Base-by-base conservation (phyloP, 2,797 vertebrate genomes). In the Otolemur crassicaudatus region DNA sequence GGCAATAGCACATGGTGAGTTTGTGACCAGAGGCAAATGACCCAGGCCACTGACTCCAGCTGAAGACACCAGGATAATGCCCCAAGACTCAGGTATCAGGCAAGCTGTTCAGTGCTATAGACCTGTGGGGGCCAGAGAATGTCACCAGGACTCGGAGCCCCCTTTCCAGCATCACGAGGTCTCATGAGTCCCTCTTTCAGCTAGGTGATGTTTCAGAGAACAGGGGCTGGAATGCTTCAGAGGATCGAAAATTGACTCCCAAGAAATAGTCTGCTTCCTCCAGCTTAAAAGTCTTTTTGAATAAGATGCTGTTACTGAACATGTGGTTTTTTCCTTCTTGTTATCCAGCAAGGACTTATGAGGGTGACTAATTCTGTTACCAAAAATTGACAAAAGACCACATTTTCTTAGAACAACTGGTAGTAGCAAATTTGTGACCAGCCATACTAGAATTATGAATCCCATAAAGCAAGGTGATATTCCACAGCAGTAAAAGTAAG, bases 401-500 rank as follows among this genome's bases (percentile, higher is more conserved):
- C 73, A 53, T 87, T 97, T 97, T 94, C 73, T 94, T 83, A 84
- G 87, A 56, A 91, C 25, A 81, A n/a, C n/a, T 46, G 80, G 84
- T 23, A 81, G 72, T 16, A 29, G 19, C 46, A 87, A 58, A 80
- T 87, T 67, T 91, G 92, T 87, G 77, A 93, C 31, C 7, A 58
- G 85, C 53, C 83, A 63, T 43, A 58, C 46, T 34, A 87, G 75
- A 94, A 69, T 82, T 67, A 89, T 29, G 58, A 91, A 94, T 94
- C 72, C 89, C 85, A 80, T 72, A 92, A 92, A 96, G 93, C 29
- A 86, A 90, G 73, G 70, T 85, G 58, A 90, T 88, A 86, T 60
- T 93, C 46, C 73, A 60, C 43, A 87, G 92, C 19, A 65, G n/a
- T 85, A 61, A 94, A 85, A 70, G 87, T 60, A 40, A 90, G 87